Evolutionary conservation across 1,140 invertebrate species (phyloP).

Genomic region (Helicorthomorpha holstii): DNA sequence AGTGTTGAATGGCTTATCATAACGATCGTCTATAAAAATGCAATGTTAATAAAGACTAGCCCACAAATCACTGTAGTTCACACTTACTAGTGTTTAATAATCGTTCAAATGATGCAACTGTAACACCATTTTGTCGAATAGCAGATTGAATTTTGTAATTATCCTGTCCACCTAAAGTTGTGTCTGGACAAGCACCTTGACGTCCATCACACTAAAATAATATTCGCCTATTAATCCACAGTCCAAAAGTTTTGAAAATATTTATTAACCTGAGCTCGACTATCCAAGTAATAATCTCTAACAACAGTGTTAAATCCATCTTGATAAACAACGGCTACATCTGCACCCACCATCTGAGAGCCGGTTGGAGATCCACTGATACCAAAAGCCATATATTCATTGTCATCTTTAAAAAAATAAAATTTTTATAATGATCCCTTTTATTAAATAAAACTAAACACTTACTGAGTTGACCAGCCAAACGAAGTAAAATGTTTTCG

Average conservation of each 20-base stretch:
- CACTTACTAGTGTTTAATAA: constrained; percentile 38
- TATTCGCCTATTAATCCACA: not conserved
- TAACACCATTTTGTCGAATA: constrained; percentile 56
- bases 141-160: constrained; percentile 56
- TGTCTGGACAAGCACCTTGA: constrained; percentile 68
- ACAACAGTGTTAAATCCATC: constrained; percentile 50
- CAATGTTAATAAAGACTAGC: not conserved
- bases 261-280: constrained; percentile 47
- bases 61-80: constrained; percentile 35
- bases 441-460: not conserved
- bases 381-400: constrained; percentile 76
- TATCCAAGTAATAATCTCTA: constrained; percentile 69
- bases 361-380: constrained; percentile 50
- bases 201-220: constrained; percentile 34
- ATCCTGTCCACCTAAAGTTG: constrained; percentile 57
- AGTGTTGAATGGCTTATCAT: constrained; percentile 29
- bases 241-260: not conserved
- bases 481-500: constrained; percentile 18
- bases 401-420: constrained; percentile 30
- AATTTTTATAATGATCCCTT: not conserved
- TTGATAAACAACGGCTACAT: constrained; percentile 60
- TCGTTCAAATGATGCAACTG: constrained; percentile 57
- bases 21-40: constrained; percentile 9
- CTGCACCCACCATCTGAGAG: constrained; percentile 67
- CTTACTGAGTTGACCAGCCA: constrained; percentile 17